A percentile compares a stretch with the other conserved stretches of the same genome.
phyloP scores from a whole-genome alignment of 2,888 invertebrate genomes.

The Nycteola revayana region DNA sequence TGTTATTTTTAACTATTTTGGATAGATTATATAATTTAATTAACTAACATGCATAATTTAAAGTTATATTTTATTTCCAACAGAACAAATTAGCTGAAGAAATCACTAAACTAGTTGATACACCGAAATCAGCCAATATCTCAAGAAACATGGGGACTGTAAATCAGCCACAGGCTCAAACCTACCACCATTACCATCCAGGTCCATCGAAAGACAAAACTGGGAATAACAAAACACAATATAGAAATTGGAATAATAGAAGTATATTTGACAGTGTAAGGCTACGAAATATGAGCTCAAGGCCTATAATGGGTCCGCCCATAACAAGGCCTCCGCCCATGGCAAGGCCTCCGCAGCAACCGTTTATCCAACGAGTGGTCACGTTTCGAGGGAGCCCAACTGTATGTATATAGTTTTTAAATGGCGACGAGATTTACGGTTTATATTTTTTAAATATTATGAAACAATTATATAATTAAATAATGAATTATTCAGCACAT shows the following conservation, averaged over 20 bases:
- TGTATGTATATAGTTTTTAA: slow-evolving; percentile 39
- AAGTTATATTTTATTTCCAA: slow-evolving; percentile 1
- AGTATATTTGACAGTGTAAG: not conserved
- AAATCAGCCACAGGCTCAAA: slow-evolving; percentile 1
- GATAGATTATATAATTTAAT: too few relatives aligned
- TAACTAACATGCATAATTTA: too few relatives aligned
- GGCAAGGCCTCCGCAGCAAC: slow-evolving; percentile 4
- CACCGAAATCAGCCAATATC: slow-evolving; percentile 12
- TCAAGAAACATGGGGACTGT: slow-evolving; percentile 34
- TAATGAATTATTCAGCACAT: too few relatives aligned
- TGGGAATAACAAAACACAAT: too few relatives aligned
- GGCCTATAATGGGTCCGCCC: slow-evolving; percentile 6
- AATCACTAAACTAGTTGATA: slow-evolving; percentile 9
- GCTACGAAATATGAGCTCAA: too few relatives aligned
- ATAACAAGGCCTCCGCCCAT: not conserved
- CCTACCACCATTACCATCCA: not conserved
- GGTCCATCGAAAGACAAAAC: not conserved
- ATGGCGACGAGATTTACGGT: too few relatives aligned
- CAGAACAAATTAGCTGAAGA: slow-evolving; percentile 29
- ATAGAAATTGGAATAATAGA: not conserved
- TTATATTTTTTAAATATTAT: too few relatives aligned
- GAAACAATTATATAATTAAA: too few relatives aligned
- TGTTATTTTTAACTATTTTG: too few relatives aligned
- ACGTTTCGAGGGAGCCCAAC: slow-evolving; percentile 22
- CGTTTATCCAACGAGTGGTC: slow-evolving; percentile 22